A percentile compares a stretch with the other conserved stretches of the same genome.
phyloP scores from a whole-genome alignment of 2,797 vertebrate genomes.

The Otolemur crassicaudatus region DNA sequence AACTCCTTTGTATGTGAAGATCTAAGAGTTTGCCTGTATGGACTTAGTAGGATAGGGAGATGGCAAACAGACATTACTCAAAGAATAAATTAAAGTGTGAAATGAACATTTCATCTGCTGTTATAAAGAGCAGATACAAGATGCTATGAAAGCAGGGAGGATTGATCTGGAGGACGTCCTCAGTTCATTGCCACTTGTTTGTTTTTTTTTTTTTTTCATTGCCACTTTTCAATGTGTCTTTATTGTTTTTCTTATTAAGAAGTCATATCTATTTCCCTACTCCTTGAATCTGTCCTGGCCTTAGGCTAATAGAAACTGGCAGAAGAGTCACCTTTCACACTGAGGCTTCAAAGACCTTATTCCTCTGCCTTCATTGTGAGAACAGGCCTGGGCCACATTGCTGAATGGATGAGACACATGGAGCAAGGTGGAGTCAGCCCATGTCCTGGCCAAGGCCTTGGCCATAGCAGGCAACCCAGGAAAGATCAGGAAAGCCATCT shows the following conservation, averaged over 20 bases:
- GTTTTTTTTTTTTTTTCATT: not conserved
- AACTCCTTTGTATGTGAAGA: not conserved
- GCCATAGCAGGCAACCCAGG: not conserved
- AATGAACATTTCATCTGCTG: not conserved
- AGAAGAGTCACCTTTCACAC: not conserved
- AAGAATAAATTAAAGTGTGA: not conserved
- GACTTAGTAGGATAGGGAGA: not conserved
- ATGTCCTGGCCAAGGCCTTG: not conserved
- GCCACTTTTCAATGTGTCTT: not conserved
- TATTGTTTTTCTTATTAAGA: not conserved
- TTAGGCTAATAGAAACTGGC: not conserved
- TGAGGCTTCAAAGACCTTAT: not conserved
- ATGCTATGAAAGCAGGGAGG: not conserved
- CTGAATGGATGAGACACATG: not conserved
- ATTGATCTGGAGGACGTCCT: not conserved
- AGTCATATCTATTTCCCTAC: not conserved
- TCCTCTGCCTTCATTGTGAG: not conserved
- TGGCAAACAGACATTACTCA: not conserved
- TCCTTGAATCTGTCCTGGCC: not conserved
- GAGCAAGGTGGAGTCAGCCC: not conserved
- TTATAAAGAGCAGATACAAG: not conserved
- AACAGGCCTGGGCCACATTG: not conserved
- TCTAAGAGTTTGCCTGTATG: not conserved
- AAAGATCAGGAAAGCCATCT: not conserved
- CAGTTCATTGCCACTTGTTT: not conserved